Percentiles rank a stretch among this genome's conserved stretches.
Evolutionary conservation across 37 sponge, comb jelly and placozoan species (phyloP).

Genomic region (Axinella damicornis): DNA sequence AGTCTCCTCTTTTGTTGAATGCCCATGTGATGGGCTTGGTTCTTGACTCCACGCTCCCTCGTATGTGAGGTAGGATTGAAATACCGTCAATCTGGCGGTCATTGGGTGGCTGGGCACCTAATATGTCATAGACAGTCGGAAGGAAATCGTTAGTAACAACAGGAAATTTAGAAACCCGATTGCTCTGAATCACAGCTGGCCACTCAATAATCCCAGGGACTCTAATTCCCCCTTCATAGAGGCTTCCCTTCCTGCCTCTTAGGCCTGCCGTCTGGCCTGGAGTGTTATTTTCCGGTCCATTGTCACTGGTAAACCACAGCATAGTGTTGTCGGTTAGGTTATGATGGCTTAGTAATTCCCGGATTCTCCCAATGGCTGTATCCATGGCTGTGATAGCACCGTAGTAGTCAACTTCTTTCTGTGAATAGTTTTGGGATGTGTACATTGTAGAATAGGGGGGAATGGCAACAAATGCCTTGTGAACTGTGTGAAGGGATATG

Average conservation of each 20-base stretch:
- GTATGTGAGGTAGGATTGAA: slow-evolving; percentile 34
- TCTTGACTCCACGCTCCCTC: not conserved
- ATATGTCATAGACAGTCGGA: slow-evolving; percentile 56
- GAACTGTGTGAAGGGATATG: slow-evolving; percentile 65
- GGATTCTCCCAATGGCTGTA: slow-evolving; percentile 37
- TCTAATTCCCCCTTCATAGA: slow-evolving; percentile 76
- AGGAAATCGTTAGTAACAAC: slow-evolving; percentile 63
- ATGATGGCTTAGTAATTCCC: slow-evolving; percentile 14
- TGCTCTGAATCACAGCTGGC: slow-evolving; percentile 47
- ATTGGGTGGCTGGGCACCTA: not conserved
- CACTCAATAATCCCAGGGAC: slow-evolving; percentile 78
- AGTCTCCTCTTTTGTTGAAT: slow-evolving; percentile 51
- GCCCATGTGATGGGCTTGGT: slow-evolving; percentile 28
- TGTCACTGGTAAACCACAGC: slow-evolving; percentile 78
- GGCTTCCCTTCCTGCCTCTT: slow-evolving; percentile 53
- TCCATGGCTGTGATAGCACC: slow-evolving; percentile 65
- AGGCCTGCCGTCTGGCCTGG: slow-evolving; percentile 61
- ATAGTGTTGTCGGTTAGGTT: slow-evolving; percentile 44
- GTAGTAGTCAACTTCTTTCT: slow-evolving; percentile 58
- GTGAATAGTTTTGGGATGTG: not conserved
- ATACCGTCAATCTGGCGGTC: slow-evolving; percentile 32
- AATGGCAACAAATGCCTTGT: slow-evolving; percentile 62
- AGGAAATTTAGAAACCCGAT: slow-evolving; percentile 33
- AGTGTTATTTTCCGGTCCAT: slow-evolving; percentile 51
- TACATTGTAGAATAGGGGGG: not conserved